phyloP scores from a whole-genome alignment of 2,113 vertebrate genomes.

The Oxyruncus cristatus region DNA sequence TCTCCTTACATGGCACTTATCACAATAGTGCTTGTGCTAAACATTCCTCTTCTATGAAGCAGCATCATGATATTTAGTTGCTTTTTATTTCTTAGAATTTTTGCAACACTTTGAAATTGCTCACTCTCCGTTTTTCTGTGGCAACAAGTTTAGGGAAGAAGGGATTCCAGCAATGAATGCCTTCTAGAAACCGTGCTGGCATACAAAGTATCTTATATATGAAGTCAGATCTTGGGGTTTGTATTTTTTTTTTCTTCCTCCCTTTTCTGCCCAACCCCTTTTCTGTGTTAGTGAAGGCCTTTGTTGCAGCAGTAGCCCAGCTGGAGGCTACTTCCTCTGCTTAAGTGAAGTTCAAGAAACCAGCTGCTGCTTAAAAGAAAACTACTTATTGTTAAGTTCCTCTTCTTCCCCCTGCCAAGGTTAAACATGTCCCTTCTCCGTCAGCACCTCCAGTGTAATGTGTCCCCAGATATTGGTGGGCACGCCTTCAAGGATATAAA shows the following conservation, averaged over 20 bases:
- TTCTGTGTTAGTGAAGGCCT: conserved; percentile 28
- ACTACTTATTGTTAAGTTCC: conserved; percentile 61
- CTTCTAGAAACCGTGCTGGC: neutral
- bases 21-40: neutral
- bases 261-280: neutral
- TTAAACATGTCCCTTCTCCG: conserved; percentile 53
- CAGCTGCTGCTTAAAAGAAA: conserved; percentile 67
- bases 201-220: conserved; percentile 4
- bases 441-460: conserved; percentile 37
- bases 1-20: conserved; percentile 27
- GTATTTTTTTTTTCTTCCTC: neutral
- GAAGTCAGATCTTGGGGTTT: neutral
- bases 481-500: conserved; percentile 33
- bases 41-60: neutral
- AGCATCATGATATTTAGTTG: neutral
- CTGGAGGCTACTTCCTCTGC: conserved; percentile 65
- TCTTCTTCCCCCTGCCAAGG: conserved; percentile 47
- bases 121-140: neutral
- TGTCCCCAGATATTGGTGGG: conserved; percentile 57
- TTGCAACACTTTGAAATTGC: neutral
- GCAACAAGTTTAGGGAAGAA: neutral
- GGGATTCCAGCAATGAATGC: neutral
- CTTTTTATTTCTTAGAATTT: neutral
- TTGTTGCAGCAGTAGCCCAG: conserved; percentile 52
- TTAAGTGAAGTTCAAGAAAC: conserved; percentile 71